These are phyloP conservation scores for Aphaenogaster rudis DNA, from an alignment of 1,140 invertebrate species.

Conservation along the genomic window DNA sequence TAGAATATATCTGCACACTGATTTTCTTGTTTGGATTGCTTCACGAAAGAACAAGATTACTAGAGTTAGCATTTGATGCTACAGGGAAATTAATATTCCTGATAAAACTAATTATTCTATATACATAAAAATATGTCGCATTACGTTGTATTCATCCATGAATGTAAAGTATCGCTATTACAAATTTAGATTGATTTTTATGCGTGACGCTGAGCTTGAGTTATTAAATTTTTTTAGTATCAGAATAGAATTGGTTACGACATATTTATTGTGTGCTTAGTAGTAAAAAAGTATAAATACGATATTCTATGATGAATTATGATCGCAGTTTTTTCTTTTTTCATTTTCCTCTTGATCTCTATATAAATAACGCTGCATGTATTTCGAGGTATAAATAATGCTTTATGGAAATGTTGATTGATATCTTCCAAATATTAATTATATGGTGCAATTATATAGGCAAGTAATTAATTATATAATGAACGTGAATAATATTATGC, in stretches of 20 bases:
- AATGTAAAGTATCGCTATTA: constrained; percentile 11
- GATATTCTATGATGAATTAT: constrained; percentile 25
- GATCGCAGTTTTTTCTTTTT: background rate
- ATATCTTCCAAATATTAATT: background rate
- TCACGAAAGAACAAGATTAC: constrained; percentile 35
- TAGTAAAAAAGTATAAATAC: constrained; percentile 1
- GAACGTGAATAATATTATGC: background rate
- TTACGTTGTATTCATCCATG: background rate
- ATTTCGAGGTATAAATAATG: background rate
- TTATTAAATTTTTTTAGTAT: constrained; percentile 31
- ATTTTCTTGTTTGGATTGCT: constrained; percentile 44
- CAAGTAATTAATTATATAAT: constrained; percentile 1
- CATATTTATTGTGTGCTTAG: constrained; percentile 2
- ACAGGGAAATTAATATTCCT: background rate
- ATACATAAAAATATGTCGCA: background rate
- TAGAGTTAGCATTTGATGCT: constrained; percentile 2
- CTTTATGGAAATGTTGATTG: background rate
- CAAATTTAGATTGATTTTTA: background rate
- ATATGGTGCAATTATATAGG: background rate
- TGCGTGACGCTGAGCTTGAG: background rate
- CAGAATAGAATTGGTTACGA: background rate
- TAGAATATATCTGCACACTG: constrained; percentile 41
- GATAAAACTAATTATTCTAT: background rate
- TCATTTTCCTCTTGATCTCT: constrained; percentile 34
- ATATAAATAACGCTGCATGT: constrained; percentile 16